phyloP scores from a whole-genome alignment of 2,797 vertebrate genomes.

The Borostomias antarcticus region DNA sequence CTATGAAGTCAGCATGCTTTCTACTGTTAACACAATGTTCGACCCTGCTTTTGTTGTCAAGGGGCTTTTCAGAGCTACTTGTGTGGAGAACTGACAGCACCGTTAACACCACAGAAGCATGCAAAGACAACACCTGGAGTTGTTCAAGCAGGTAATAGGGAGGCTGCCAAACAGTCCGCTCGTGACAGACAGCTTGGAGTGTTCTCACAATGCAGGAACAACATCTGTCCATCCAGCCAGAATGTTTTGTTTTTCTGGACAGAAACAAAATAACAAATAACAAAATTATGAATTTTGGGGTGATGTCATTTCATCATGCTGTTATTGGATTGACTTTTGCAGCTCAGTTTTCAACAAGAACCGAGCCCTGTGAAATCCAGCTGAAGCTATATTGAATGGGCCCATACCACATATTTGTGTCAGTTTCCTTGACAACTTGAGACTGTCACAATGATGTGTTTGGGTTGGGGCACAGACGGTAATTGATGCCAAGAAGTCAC shows the following conservation, averaged over 20 bases:
- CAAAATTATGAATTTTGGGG: too few relatives aligned
- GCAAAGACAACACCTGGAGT: constrained; percentile 21
- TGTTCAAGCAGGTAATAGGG: constrained; percentile 23
- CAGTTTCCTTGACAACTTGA: constrained; percentile 41
- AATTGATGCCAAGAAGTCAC: constrained; percentile 53
- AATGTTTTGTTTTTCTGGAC: neutral
- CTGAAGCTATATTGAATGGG: too few relatives aligned
- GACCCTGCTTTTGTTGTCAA: neutral
- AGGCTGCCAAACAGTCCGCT: constrained; percentile 8
- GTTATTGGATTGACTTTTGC: neutral
- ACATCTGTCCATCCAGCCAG: neutral
- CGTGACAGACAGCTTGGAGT: neutral
- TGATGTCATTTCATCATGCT: neutral
- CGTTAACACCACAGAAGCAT: constrained; percentile 13
- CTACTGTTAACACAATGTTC: too few relatives aligned
- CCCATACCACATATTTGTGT: constrained; percentile 23
- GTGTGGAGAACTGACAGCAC: neutral
- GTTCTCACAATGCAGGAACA: neutral
- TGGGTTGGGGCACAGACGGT: constrained; percentile 28
- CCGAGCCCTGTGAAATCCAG: neutral
- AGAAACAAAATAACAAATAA: constrained; percentile 30
- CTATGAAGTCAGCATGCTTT: neutral
- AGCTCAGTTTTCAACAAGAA: too few relatives aligned
- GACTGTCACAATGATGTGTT: constrained; percentile 34
- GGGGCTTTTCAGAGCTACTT: neutral